Evolutionary conservation across 2,888 invertebrate genomes (phyloP).

Genomic region (Nephrotoma guestfalica): DNA sequence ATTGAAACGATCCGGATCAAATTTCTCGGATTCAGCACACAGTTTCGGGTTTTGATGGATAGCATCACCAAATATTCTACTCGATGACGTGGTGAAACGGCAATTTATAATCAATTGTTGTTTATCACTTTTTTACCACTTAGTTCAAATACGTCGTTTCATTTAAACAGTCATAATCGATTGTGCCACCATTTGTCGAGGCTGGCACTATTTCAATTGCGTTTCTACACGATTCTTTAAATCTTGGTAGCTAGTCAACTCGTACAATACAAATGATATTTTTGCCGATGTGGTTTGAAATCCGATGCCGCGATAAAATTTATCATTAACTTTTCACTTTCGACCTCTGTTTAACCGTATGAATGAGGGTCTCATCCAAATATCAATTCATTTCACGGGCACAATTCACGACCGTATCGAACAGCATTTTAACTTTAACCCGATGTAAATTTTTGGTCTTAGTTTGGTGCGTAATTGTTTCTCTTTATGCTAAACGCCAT

Average conservation of each 20-base stretch:
- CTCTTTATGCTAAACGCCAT: constrained; percentile 26
- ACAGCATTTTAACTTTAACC: constrained; percentile 21
- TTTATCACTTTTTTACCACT: constrained; percentile 26
- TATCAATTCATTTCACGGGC: neutral
- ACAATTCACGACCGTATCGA: constrained; percentile 7
- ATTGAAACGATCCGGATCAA: constrained; percentile 33
- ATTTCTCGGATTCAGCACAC: constrained; percentile 31
- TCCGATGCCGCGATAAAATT: constrained; percentile 25
- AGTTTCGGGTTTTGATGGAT: constrained; percentile 32
- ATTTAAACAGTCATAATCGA: constrained; percentile 28
- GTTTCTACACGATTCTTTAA: constrained; percentile 25
- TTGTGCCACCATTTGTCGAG: constrained; percentile 20
- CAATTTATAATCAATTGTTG: constrained; percentile 23
- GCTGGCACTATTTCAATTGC: constrained; percentile 25
- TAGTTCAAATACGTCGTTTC: constrained; percentile 31
- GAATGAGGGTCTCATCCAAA: neutral
- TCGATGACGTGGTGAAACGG: constrained; percentile 19
- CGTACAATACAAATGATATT: constrained; percentile 25
- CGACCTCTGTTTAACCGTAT: neutral
- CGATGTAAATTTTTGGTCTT: constrained; percentile 19
- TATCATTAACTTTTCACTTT: neutral
- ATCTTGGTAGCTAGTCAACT: constrained; percentile 27
- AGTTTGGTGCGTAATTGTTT: constrained; percentile 22
- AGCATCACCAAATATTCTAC: constrained; percentile 19
- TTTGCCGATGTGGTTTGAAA: constrained; percentile 34